Base-by-base conservation (phyloP, 2,888 invertebrate species). In the Biston stratarius region DNA sequence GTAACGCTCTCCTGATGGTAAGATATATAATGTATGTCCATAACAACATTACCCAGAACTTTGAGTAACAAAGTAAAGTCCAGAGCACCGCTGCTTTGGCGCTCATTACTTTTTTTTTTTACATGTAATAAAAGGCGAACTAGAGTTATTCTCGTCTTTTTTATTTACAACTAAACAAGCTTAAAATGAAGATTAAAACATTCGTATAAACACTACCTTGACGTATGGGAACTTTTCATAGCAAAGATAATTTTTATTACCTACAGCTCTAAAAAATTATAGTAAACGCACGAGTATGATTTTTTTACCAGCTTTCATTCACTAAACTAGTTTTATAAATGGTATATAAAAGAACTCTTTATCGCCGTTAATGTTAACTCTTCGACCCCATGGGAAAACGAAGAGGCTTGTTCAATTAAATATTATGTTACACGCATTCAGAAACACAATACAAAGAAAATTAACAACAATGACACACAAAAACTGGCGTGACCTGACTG, bases 391-490 rank as follows among this genome's bases (percentile, higher is more conserved):
- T 74, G 70, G 64, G 69, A 72, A 71, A 70, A 66, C 56, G 61
- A 66, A 69, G 64, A 64, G 42, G 59, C 51, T 52, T 53, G 61
- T 62, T 66, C 57, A 66, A 67, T 69, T 72, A 70, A 48, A 63
- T 69, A 67, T 70, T 67, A 66, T 65, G 67, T 69, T 74, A 67
- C 68, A 68, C 61, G 63, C 62, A 65, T 67, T 71, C 66, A 56
- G 51, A 59, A 34, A 61, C 66, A 70, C 67, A 74, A 70, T 73
- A 65, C 62, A 70, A 74, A 66, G 71, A 67, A 74, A 69, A 69
- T 71, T 66, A 65, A 71, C 67, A 61, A 71, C 66, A 73, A 70
- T 68, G 69, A 66, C 53, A 66, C 42, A 49, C 57, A 73, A 71
- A 74, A 71, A 70, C 64, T 34, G 42, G 24, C 45, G 61, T 67